Evolutionary conservation across 2,888 invertebrate species (phyloP), one percentile per base, ranked within the genome.

Genomic region (Leptinotarsa juncta): DNA sequence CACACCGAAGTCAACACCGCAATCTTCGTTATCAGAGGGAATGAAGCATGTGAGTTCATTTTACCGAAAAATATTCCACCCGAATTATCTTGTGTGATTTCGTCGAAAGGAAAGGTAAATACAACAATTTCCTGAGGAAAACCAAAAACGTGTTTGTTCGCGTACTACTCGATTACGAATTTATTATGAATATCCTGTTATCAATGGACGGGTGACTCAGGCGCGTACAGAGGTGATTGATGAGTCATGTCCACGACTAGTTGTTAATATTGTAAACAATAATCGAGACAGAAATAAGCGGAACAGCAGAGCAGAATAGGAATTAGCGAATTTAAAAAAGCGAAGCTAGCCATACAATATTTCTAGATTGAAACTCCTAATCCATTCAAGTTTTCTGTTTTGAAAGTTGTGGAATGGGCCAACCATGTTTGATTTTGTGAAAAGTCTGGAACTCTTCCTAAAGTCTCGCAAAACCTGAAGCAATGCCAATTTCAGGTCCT

Each of bases 181-280:
- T 53, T 67, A 67, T 74, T 70, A 74, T 74, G 50, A 70, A 74
- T 74, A 70, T 49, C 66, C 57, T 57, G 20, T 23, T 23, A 57
- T 57, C 57, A 57, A 57, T 57, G 60, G 3, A 42, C 42, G 10
- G 65, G 49, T 74, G 73, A 74, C 57, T 74, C 73, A 74, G 57
- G 32, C 20, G n/a, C n/a, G n/a, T 62, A 62, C 26, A 32, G 42
- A 62, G 42, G 62, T n/a, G 62, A 32, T 42, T 26, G 42, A 42
- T 62, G 62, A 62, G 15, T 62, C 62, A 62, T 42, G 15, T 10
- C 42, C 62, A 42, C n/a, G 62, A 3, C 20, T 14, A 16, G 62
- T 12, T 42, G 32, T 62, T 16, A 42, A 62, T 62, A 62, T 62
- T 62, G 32, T 62, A 42, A 62, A 62, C 10, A 62, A 5, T 26